phyloP scores from a whole-genome alignment of 2,797 vertebrate species.

The Parambassis ranga region DNA sequence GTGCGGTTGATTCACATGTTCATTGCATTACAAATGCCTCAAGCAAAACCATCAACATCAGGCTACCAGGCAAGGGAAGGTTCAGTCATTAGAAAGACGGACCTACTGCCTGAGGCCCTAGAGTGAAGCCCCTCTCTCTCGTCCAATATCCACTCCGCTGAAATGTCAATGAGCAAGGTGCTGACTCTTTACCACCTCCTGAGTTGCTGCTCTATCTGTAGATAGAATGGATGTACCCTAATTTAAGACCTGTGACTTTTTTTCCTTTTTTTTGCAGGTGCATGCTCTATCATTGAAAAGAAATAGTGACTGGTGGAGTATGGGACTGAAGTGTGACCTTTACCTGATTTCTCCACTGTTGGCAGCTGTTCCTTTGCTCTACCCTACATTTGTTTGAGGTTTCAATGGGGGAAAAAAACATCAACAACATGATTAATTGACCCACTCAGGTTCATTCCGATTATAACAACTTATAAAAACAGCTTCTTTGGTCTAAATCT shows the following conservation, averaged over 20 bases:
- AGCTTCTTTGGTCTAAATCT: too few species aligned
- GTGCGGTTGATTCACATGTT: constrained; percentile 29
- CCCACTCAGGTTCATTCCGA: too few species aligned
- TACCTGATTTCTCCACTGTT: constrained; percentile 38
- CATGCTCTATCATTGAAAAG: constrained; percentile 32
- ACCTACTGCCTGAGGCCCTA: constrained; percentile 14
- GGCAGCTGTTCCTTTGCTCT: constrained; percentile 31
- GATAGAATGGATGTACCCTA: constrained; percentile 37
- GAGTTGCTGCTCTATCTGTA: constrained; percentile 35
- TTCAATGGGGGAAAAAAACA: constrained; percentile 4
- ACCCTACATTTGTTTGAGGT: constrained; percentile 24
- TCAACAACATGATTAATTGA: too few species aligned
- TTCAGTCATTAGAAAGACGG: constrained; percentile 53
- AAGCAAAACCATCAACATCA: constrained; percentile 33
- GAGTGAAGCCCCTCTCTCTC: constrained; percentile 39
- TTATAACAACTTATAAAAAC: too few species aligned
- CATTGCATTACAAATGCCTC: constrained; percentile 46
- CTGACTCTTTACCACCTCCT: constrained; percentile 43
- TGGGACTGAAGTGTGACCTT: constrained; percentile 57
- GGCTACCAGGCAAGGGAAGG: constrained; percentile 11
- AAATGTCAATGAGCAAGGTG: constrained; percentile 61
- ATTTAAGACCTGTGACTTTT: constrained; percentile 36
- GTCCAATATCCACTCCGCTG: constrained; percentile 36
- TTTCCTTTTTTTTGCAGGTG: constrained; percentile 6
- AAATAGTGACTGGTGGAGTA: constrained; percentile 24